Percentiles rank a stretch among this genome's conserved stretches.
Conservation (phyloP, 2,113 vertebrate genomes). For the Chaetodon trifascialis region DNA sequence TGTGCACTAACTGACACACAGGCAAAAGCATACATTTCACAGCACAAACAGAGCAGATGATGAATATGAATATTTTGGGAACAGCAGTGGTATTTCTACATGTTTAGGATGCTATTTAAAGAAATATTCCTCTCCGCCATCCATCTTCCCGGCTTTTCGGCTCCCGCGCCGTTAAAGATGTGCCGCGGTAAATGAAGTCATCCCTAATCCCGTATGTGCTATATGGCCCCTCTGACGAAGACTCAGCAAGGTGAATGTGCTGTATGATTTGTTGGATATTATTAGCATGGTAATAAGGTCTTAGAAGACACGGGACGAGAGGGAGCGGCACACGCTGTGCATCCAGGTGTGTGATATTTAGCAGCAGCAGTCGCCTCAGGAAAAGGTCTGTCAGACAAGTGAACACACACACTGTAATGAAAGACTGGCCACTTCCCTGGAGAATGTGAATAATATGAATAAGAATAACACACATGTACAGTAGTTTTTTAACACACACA, state of each 20-base stretch:
- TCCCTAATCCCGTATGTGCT: conserved; percentile 59
- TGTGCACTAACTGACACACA: too few relatives aligned
- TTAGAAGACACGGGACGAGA: conserved; percentile 45
- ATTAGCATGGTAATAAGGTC: conserved; percentile 63
- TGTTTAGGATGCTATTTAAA: conserved; percentile 46
- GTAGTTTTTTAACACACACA: conserved; percentile 45
- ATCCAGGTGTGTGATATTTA: conserved; percentile 78
- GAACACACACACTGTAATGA: conserved; percentile 57
- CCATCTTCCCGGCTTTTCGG: conserved; percentile 28
- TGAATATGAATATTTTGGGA: background rate
- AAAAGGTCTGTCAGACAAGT: conserved; percentile 56
- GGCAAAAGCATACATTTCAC: background rate
- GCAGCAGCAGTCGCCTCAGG: conserved; percentile 64
- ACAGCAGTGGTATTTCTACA: conserved; percentile 26
- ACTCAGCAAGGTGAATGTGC: conserved; percentile 64
- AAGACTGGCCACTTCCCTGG: conserved; percentile 57
- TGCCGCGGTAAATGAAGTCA: conserved; percentile 52
- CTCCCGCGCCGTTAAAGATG: conserved; percentile 43
- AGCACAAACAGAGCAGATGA: background rate
- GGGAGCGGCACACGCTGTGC: conserved; percentile 48
- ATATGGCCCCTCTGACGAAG: conserved; percentile 33
- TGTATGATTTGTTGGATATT: conserved; percentile 58
- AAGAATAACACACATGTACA: conserved; percentile 58
- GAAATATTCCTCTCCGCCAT: conserved; percentile 31
- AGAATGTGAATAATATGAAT: conserved; percentile 70